Base-by-base conservation (phyloP, 2,888 invertebrate species). In the Cetonia aurata region DNA sequence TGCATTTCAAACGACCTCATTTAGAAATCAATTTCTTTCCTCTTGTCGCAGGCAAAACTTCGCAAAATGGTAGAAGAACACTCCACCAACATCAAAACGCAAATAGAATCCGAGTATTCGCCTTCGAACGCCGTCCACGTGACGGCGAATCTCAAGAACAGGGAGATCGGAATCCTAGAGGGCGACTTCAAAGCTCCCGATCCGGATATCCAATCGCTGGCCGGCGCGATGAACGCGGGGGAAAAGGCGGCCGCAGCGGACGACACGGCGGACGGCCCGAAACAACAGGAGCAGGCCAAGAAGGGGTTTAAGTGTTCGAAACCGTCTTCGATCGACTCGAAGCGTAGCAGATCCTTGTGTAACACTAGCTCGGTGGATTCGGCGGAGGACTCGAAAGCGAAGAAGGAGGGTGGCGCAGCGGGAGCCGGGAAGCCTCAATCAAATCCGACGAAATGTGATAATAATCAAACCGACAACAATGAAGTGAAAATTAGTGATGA, bases 51-150 rank as follows among this genome's bases (percentile, higher is more conserved):
- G 62, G 62, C 80, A 78, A 82, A 82, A 80, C 80, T 82, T 80
- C 82, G 93, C 87, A 93, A 92, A 87, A 94, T 94, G 94, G 94
- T 94, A 83, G 94, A 94, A 86, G 94, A 95, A 88, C 94, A 94
- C 87, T 86, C 86, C 79, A 84, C 85, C 73, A 86, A 81, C 73
- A 75, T 83, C 73, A 79, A 81, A 76, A 76, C 82, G 78, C 82
- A 83, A 81, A 83, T 83, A 75, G 82, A 83, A 70, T 79, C 82
- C 81, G 84, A 83, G 68, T 83, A 81, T 74, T 81, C 81, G 62
- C 79, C 77, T 71, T 79, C 81, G 19, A 80, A 77, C 73, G 79
- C 85, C 73, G 75, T 79, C 72, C 79, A 62, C 55, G 69, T 55
- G 46, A 31, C 65, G 37, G 73, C 75, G 53, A 75, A 75, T 10